Conservation (phyloP, 2,888 invertebrate species). For the Scaptomyza flava region DNA sequence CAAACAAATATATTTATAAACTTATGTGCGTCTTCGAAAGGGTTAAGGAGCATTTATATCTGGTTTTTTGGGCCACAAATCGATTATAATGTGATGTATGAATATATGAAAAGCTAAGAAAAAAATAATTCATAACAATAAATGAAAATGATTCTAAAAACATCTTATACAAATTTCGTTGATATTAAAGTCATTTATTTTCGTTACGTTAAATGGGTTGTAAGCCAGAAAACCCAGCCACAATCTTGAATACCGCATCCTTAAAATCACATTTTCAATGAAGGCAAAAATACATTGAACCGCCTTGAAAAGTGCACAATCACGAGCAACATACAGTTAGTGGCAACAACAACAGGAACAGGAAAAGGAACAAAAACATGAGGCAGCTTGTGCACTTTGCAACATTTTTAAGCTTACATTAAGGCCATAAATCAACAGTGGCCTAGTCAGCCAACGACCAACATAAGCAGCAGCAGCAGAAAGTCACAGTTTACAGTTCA, state of each 20-base stretch:
- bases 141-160: too few relatives aligned
- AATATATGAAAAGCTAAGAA: not conserved
- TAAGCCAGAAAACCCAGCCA: not conserved
- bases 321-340: not conserved
- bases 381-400: not conserved
- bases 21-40: conserved; percentile 14
- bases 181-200: not conserved
- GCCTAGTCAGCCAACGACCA: not conserved
- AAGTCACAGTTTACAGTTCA: conserved; percentile 11
- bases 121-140: too few relatives aligned
- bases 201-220: not conserved
- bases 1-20: not conserved
- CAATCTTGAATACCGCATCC: not conserved
- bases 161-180: not conserved
- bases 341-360: not conserved
- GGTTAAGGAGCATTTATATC: conserved; percentile 15
- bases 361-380: not conserved
- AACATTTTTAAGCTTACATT: conserved; percentile 14
- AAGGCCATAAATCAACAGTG: conserved; percentile 53
- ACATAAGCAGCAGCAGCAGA: conserved; percentile 4
- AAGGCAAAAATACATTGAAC: not conserved
- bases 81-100: conserved; percentile 15
- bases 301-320: not conserved
- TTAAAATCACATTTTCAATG: not conserved
- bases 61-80: not conserved